Conservation (phyloP, 2,113 vertebrate species). For the Shinisaurus crocodilurus region DNA sequence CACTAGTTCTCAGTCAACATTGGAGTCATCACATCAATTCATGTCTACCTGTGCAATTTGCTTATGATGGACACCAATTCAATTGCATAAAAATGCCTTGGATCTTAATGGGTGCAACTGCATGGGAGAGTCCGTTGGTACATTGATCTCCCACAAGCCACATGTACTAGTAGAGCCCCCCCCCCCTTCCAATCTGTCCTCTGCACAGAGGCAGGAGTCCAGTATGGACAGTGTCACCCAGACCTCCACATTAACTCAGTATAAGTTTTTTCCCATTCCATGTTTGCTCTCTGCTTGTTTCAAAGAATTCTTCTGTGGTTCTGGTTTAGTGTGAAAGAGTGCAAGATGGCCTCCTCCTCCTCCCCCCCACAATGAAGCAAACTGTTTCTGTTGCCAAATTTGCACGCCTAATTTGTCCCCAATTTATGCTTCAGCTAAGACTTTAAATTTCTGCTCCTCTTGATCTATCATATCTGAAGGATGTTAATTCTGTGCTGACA, state of each 20-base stretch:
- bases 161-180: not conserved
- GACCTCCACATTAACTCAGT: not conserved
- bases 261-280: not conserved
- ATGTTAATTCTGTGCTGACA: conserved; percentile 55
- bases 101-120: not conserved
- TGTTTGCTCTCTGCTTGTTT: not conserved
- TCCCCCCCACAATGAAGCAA: not conserved
- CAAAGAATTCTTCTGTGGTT: not conserved
- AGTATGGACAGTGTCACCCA: not conserved
- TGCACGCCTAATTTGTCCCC: conserved; percentile 48
- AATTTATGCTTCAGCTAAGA: conserved; percentile 60
- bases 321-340: not conserved
- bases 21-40: not conserved
- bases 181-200: not conserved
- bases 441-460: conserved; percentile 61
- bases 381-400: conserved; percentile 27
- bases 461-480: conserved; percentile 62
- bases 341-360: not conserved
- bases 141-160: not conserved
- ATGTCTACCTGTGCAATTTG: not conserved
- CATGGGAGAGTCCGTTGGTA: not conserved
- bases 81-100: not conserved
- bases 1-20: not conserved
- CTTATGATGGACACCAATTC: not conserved
- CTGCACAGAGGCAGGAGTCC: not conserved